Evolutionary conservation across 2,888 invertebrate genomes (phyloP), one percentile per base, ranked within the genome.

Genomic region (Epiblema foenella): DNA sequence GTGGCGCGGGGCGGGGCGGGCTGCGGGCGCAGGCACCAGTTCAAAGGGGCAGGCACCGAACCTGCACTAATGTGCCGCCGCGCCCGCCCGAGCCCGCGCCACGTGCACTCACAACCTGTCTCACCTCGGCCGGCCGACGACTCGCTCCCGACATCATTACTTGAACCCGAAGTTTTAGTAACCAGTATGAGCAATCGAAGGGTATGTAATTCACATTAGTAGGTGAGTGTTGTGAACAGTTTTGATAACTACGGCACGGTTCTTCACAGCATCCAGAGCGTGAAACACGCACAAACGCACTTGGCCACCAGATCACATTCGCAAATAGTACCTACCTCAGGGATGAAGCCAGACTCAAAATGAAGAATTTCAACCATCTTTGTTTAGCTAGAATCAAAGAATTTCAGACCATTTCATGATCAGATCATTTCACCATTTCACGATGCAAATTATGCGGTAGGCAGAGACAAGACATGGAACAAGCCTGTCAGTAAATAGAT

Each of bases 61-160:
- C 63, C 63, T 52, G 63, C 63, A 63, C 63, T 63, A 63, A 63
- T 57, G 18, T 24, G 56, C 63, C 54, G 17, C 29, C 57, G 65
- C 24, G 33, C 24, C 59, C 54, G 59, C 20, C 20, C 37, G 33
- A 33, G 10, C 57, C 10, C 42, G 29, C 11, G 49, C 57, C 18
- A 33, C 59, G 46, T 49, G 24, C 68, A 18, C 37, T 29, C 12
- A n/a, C 33, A 17, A 37, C 60, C 11, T 51, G 42, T 29, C 24
- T 2, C 18, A 39, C 42, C 24, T 12, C 15, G n/a, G 7, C 46
- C 12, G 7, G n/a, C 46, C n/a, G 1, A 12, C n/a, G 33, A 8
- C 33, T 33, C 33, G 33, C 9, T 33, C n/a, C n/a, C n/a, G 7
- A n/a, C n/a, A 33, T 33, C 8, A 46, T n/a, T 12, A n/a, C 46